Percentiles rank a stretch among this genome's conserved stretches.
phyloP scores from a whole-genome alignment of 2,113 vertebrate species.

The Mirounga angustirostris region DNA sequence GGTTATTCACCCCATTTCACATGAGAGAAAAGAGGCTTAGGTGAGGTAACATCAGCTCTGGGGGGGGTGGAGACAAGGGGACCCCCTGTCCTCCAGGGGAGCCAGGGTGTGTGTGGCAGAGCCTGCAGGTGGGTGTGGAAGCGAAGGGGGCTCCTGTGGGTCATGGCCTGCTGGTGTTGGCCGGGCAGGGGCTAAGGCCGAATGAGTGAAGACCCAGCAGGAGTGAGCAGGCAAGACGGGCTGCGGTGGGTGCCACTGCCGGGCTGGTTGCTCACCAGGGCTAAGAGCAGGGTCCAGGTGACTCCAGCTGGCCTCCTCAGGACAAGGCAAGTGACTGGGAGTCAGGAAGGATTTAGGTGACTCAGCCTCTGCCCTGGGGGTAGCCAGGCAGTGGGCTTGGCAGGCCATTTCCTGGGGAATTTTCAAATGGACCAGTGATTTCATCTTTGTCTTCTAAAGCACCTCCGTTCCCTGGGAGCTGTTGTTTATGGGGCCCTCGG shows the following conservation, averaged over 20 bases:
- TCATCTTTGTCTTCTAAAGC: conserved; percentile 49
- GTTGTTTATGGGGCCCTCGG: not conserved
- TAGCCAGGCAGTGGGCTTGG: not conserved
- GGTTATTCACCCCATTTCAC: not conserved
- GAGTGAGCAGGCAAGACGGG: not conserved
- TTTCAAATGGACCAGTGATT: conserved; percentile 57
- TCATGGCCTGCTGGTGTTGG: not conserved
- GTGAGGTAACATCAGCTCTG: not conserved
- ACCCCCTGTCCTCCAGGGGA: not conserved
- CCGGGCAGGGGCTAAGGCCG: not conserved
- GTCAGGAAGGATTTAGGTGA: not conserved
- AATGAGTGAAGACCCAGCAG: not conserved
- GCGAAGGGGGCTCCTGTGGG: not conserved
- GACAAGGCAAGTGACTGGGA: not conserved
- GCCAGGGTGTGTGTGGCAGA: not conserved
- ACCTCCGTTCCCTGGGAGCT: not conserved
- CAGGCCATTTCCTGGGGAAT: conserved; percentile 51
- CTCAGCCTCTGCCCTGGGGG: not conserved
- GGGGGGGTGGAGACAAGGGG: not conserved
- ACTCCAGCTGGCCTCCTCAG: not conserved
- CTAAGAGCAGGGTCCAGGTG: not conserved
- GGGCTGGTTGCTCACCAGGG: not conserved
- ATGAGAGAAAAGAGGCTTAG: not conserved
- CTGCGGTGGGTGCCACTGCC: not conserved
- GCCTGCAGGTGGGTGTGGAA: not conserved